phyloP scores from a whole-genome alignment of 2,888 invertebrate genomes.

The Patella ulyssiponensis region DNA sequence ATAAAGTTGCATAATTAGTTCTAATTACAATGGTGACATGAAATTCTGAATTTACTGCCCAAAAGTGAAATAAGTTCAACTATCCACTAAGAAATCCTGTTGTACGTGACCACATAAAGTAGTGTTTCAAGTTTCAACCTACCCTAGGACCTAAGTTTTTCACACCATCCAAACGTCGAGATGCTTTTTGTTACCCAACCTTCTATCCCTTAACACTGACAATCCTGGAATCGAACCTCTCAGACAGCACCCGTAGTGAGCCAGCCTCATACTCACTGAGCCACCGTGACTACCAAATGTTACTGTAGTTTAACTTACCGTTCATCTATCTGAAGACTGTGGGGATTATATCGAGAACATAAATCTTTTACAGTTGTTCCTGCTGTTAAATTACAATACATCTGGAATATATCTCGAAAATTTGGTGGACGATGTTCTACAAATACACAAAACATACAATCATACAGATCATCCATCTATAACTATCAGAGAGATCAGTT shows the following conservation, averaged over 20 bases:
- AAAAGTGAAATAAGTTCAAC: background rate
- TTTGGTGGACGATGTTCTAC: slow-evolving; percentile 79
- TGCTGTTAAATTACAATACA: slow-evolving; percentile 84
- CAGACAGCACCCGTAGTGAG: too few species aligned
- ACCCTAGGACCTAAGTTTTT: too few species aligned
- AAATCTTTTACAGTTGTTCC: slow-evolving; percentile 84
- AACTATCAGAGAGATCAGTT: too few species aligned
- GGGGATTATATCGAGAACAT: slow-evolving; percentile 82
- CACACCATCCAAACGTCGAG: too few species aligned
- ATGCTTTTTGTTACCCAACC: too few species aligned
- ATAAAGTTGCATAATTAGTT: background rate
- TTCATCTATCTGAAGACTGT: slow-evolving; percentile 77
- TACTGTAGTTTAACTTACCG: slow-evolving; percentile 47
- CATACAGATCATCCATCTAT: background rate
- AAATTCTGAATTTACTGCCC: background rate
- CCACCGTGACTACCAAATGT: background rate
- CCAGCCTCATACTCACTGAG: too few species aligned
- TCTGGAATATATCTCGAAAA: slow-evolving; percentile 81
- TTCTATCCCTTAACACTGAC: too few species aligned
- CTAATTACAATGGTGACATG: background rate
- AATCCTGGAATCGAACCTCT: too few species aligned
- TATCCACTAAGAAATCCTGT: background rate
- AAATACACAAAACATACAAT: slow-evolving; percentile 23
- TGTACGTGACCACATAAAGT: background rate
- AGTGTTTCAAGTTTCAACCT: too few species aligned